These are phyloP conservation scores for Raphicerus campestris DNA, from an alignment of 2,113 vertebrate genomes.

Conservation along the genomic window DNA sequence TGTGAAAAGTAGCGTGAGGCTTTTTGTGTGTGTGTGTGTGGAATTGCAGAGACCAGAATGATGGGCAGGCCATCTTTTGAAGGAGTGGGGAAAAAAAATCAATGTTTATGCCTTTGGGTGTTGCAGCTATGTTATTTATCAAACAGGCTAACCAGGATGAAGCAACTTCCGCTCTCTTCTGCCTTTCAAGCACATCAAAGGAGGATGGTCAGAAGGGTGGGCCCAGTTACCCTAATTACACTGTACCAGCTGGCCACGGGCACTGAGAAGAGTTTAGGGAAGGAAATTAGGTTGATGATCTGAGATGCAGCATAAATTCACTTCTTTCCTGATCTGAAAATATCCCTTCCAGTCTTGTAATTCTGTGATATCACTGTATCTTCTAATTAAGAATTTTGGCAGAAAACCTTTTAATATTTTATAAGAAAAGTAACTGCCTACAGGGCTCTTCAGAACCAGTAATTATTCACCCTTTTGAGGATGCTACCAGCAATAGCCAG, in stretches of 20 bases:
- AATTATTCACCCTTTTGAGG: constrained; percentile 41
- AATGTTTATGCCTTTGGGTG: constrained; percentile 34
- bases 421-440: constrained; percentile 28
- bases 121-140: constrained; percentile 38
- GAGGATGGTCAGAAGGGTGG: neutral
- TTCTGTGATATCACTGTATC: neutral
- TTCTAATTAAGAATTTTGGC: constrained; percentile 56
- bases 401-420: constrained; percentile 62
- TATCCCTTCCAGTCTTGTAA: constrained; percentile 12
- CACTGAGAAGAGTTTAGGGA: neutral
- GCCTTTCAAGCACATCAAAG: constrained; percentile 52
- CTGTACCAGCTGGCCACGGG: neutral
- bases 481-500: neutral
- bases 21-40: neutral
- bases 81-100: neutral
- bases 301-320: neutral
- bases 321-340: constrained; percentile 22
- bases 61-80: constrained; percentile 17
- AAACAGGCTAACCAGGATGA: constrained; percentile 15
- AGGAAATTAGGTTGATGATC: constrained; percentile 26
- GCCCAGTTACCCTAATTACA: neutral
- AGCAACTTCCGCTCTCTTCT: neutral
- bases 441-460: neutral
- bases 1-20: neutral
- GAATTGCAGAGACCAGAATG: constrained; percentile 1